Conservation (phyloP, 2,888 invertebrate species). For the Phymatocera aterrima region DNA sequence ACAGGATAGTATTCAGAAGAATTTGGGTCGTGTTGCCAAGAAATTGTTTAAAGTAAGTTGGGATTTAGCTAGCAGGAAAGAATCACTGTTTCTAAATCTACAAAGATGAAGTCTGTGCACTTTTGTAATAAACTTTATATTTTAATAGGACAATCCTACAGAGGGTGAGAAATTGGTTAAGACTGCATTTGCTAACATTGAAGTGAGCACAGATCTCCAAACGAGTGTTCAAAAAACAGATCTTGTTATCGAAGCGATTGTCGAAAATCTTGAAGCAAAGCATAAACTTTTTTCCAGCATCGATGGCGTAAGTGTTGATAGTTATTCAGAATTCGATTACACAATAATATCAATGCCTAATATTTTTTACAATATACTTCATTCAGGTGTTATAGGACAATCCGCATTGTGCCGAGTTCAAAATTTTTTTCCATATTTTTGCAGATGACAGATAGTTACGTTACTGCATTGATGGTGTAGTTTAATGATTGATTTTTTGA, state of each 20-base stretch:
- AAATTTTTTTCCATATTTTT: not conserved
- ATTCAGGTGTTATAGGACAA: not conserved
- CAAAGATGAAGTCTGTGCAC: not conserved
- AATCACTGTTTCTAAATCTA: not conserved
- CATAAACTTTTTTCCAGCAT: conserved; percentile 85
- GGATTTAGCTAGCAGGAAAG: not conserved
- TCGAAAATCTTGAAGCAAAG: conserved; percentile 88
- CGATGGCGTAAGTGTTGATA: conserved; percentile 78
- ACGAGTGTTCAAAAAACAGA: conserved; percentile 82
- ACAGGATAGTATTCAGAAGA: conserved; percentile 82
- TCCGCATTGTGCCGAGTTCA: not conserved
- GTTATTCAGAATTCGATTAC: not conserved
- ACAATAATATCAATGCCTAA: not conserved
- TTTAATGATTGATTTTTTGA: too few relatives aligned
- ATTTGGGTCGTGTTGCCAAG: conserved; percentile 86
- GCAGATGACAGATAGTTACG: not conserved
- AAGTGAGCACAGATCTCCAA: conserved; percentile 79
- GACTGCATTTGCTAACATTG: conserved; percentile 80
- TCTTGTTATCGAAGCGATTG: conserved; percentile 90
- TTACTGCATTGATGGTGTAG: too few relatives aligned
- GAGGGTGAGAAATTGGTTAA: conserved; percentile 83
- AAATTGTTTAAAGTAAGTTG: conserved; percentile 79
- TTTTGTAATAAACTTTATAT: not conserved
- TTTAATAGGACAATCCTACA: conserved; percentile 76
- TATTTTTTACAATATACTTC: not conserved